phyloP scores from a whole-genome alignment of 1,140 invertebrate species.

The Elymnias hypermnestra region DNA sequence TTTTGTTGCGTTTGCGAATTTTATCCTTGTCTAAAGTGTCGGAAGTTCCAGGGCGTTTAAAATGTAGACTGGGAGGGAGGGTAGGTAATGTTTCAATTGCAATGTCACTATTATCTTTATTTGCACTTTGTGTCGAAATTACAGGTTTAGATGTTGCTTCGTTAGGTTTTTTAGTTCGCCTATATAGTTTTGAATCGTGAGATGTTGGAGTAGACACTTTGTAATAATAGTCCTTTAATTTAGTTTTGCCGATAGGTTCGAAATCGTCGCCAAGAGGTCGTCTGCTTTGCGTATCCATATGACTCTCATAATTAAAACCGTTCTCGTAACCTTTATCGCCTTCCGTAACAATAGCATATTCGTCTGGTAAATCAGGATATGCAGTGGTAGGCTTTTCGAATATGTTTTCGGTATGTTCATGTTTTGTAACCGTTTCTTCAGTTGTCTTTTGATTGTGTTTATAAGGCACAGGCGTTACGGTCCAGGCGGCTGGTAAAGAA shows the following conservation, averaged over 20 bases:
- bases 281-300: constrained; percentile 61
- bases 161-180: constrained; percentile 61
- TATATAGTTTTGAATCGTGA: constrained; percentile 36
- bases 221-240: constrained; percentile 68
- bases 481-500: constrained; percentile 41
- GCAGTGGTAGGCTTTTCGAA: constrained; percentile 36
- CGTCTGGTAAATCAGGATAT: constrained; percentile 42
- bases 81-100: constrained; percentile 53
- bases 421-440: constrained; percentile 39
- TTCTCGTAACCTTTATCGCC: constrained; percentile 55
- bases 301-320: constrained; percentile 47
- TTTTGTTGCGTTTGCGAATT: constrained; percentile 63
- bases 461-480: constrained; percentile 37
- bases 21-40: constrained; percentile 53
- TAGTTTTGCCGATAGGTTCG: constrained; percentile 59
- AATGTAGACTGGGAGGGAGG: constrained; percentile 65
- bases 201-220: constrained; percentile 59
- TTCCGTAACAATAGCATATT: constrained; percentile 62
- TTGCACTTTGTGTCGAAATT: constrained; percentile 33
- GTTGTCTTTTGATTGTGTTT: constrained; percentile 36
- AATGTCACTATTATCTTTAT: constrained; percentile 41
- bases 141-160: constrained; percentile 38
- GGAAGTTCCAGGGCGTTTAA: constrained; percentile 54
- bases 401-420: constrained; percentile 29
- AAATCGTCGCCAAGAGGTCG: constrained; percentile 60